A percentile compares a stretch with the other conserved stretches of the same genome.
These are phyloP conservation scores for Thamnaconus septentrionalis DNA, from an alignment of 2,113 vertebrate genomes.

Conservation along the genomic window DNA sequence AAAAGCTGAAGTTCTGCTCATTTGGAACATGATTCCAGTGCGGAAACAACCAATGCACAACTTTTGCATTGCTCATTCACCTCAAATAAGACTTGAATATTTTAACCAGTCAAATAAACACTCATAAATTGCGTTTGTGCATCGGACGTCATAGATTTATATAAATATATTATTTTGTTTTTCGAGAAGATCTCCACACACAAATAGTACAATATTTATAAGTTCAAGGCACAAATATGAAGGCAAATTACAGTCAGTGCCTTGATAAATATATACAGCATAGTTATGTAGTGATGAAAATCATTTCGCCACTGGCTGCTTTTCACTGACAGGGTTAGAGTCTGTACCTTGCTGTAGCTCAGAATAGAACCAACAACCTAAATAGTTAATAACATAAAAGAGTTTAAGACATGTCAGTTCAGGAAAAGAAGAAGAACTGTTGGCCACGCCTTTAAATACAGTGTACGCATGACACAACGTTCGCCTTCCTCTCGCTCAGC, in stretches of 20 bases:
- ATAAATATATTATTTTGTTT: too few species aligned
- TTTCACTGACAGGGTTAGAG: slow-evolving; percentile 11
- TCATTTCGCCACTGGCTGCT: slow-evolving; percentile 13
- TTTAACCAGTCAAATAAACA: too few species aligned
- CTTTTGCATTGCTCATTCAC: neutral
- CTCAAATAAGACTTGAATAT: neutral
- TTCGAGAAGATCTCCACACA: too few species aligned
- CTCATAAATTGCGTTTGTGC: too few species aligned
- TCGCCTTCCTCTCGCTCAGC: slow-evolving; percentile 23
- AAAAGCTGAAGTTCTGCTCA: slow-evolving; percentile 43
- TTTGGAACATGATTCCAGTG: slow-evolving; percentile 39
- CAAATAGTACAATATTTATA: too few species aligned
- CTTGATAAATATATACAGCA: slow-evolving; percentile 39
- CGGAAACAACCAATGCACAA: slow-evolving; percentile 31
- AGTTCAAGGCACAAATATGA: too few species aligned
- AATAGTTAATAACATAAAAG: slow-evolving; percentile 2
- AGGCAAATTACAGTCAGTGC: too few species aligned
- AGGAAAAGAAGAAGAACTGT: slow-evolving; percentile 10
- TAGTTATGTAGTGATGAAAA: slow-evolving; percentile 1
- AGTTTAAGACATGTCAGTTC: slow-evolving; percentile 21
- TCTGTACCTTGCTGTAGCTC: slow-evolving; percentile 36
- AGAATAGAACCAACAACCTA: slow-evolving; percentile 15
- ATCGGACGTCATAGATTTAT: too few species aligned
- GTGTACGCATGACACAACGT: neutral
- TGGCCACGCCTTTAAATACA: slow-evolving; percentile 25